phyloP scores from a whole-genome alignment of 2,113 vertebrate species.

The Hemibagrus wyckioides region DNA sequence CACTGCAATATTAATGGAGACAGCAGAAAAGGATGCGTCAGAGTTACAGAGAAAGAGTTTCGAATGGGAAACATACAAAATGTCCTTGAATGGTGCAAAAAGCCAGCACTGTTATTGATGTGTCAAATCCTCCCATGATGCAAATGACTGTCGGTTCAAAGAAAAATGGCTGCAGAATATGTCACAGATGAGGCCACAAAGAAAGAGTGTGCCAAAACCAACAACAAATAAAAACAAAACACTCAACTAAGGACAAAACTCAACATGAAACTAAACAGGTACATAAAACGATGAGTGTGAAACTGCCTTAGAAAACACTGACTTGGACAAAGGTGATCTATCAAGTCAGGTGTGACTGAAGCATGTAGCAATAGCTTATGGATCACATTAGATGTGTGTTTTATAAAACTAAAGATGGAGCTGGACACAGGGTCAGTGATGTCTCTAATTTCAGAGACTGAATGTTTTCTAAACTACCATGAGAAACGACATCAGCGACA shows the following conservation, averaged over 20 bases:
- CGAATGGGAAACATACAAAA: neutral
- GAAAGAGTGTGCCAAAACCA: neutral
- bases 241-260: neutral
- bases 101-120: neutral
- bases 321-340: conserved; percentile 13
- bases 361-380: conserved; percentile 6
- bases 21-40: neutral
- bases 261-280: neutral
- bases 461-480: conserved; percentile 28
- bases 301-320: neutral
- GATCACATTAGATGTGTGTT: conserved; percentile 10
- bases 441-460: conserved; percentile 25
- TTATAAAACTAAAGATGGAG: conserved; percentile 38
- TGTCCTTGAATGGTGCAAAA: neutral
- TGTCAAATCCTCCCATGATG: neutral
- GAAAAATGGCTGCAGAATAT: conserved; percentile 18
- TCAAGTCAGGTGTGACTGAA: conserved; percentile 5
- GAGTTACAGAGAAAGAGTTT: neutral
- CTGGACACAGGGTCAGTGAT: conserved; percentile 40
- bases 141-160: conserved; percentile 9
- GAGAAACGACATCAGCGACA: conserved; percentile 3
- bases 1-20: neutral
- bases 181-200: conserved; percentile 20
- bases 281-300: neutral
- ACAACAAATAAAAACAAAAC: neutral